phyloP scores from a whole-genome alignment of 2,113 vertebrate genomes.

The Prunella fulvescens region DNA sequence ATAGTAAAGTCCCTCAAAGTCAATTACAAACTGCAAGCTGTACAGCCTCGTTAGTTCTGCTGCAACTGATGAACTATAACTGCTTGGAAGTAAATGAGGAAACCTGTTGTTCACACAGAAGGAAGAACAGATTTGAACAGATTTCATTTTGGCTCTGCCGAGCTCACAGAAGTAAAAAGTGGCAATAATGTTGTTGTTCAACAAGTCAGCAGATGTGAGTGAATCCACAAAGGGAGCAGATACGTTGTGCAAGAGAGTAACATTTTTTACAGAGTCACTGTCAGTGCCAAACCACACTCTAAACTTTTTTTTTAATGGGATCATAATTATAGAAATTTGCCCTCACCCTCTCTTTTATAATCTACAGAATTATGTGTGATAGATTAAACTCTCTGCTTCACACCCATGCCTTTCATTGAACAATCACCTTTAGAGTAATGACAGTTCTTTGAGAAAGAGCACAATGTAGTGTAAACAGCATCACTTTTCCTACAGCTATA shows the following conservation, averaged over 20 bases:
- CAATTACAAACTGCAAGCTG: neutral
- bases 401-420: neutral
- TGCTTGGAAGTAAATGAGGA: neutral
- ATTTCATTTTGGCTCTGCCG: neutral
- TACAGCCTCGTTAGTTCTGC: neutral
- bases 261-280: neutral
- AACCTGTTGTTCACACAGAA: neutral
- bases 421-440: neutral
- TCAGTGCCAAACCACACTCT: neutral
- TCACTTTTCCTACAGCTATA: neutral
- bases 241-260: neutral
- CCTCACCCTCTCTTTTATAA: neutral
- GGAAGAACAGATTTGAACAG: neutral
- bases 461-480: neutral
- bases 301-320: neutral
- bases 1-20: neutral
- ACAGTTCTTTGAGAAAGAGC: neutral
- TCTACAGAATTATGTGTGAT: neutral
- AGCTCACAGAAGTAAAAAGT: neutral
- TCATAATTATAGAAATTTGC: neutral
- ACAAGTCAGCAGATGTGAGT: constrained; percentile 21
- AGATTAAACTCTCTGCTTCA: neutral
- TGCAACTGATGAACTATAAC: neutral
- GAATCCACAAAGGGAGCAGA: neutral
- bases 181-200: constrained; percentile 4